Percentiles rank a stretch among this genome's conserved stretches.
phyloP scores from a whole-genome alignment of 2,113 vertebrate genomes.

The Stigmatopora nigra region DNA sequence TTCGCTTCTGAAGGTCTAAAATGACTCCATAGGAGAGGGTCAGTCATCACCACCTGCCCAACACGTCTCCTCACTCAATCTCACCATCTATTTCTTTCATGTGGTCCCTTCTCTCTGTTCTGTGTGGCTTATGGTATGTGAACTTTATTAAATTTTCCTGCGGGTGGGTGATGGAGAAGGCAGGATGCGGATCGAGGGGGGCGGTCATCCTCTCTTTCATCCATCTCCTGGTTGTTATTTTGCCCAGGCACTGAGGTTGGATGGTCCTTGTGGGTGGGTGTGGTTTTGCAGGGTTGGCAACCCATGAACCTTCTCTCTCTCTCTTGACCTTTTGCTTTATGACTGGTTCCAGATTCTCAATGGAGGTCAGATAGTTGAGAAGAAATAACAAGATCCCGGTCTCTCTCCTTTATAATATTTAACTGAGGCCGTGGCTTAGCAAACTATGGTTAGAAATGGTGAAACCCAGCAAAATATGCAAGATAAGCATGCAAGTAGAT shows the following conservation, averaged over 20 bases:
- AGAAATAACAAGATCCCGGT: conserved; percentile 28
- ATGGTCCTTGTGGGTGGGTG: conserved; percentile 41
- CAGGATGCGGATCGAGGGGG: conserved; percentile 57
- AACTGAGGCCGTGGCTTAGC: neutral
- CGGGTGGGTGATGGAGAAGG: conserved; percentile 60
- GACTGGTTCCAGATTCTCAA: conserved; percentile 45
- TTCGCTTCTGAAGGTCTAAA: conserved; percentile 57
- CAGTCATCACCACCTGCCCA: conserved; percentile 58
- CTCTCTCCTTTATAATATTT: conserved; percentile 22
- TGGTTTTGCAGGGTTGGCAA: conserved; percentile 25
- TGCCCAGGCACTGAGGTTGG: conserved; percentile 34
- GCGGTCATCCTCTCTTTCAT: conserved; percentile 61
- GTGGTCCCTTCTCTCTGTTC: conserved; percentile 55
- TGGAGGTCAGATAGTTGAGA: conserved; percentile 46
- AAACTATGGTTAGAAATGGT: neutral
- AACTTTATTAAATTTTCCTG: conserved; percentile 71
- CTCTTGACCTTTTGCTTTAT: conserved; percentile 29
- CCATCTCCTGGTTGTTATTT: conserved; percentile 58
- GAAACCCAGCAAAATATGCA: neutral
- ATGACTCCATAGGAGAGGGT: conserved; percentile 60
- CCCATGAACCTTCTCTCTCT: conserved; percentile 44
- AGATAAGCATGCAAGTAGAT: neutral
- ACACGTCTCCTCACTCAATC: conserved; percentile 43
- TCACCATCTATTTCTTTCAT: conserved; percentile 58
- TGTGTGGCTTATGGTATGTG: conserved; percentile 61